Conservation (phyloP, 1,140 invertebrate genomes). For the Pogonus chalceus region DNA sequence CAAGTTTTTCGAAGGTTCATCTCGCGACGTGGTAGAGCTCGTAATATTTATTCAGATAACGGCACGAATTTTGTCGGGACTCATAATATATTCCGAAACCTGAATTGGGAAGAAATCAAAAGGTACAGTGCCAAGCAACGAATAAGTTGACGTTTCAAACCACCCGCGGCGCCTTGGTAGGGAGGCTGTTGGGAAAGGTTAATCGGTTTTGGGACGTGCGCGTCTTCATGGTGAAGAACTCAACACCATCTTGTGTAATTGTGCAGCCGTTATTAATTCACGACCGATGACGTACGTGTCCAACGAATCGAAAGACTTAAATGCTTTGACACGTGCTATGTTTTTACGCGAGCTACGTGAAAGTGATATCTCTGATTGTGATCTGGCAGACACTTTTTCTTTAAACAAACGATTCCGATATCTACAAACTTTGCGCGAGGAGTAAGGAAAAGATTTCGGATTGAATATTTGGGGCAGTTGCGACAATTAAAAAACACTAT, state of each 20-base stretch:
- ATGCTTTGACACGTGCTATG: too few species aligned
- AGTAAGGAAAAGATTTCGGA: not conserved
- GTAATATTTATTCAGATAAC: conserved; percentile 20
- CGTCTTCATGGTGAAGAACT: too few species aligned
- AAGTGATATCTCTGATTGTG: not conserved
- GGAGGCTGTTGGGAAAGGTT: too few species aligned
- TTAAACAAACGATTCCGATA: not conserved
- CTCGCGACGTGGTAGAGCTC: not conserved
- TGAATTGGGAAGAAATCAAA: not conserved
- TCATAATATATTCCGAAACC: conserved; percentile 18
- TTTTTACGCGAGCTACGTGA: not conserved
- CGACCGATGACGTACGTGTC: too few species aligned
- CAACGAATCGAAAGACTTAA: too few species aligned
- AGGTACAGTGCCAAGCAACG: not conserved
- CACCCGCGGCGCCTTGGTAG: not conserved
- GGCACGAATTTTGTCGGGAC: conserved; percentile 30
- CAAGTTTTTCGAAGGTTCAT: not conserved
- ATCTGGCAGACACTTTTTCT: not conserved
- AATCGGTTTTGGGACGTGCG: too few species aligned
- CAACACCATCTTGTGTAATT: too few species aligned
- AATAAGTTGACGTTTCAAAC: too few species aligned
- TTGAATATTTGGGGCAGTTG: too few species aligned
- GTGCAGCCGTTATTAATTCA: too few species aligned
- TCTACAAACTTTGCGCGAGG: not conserved
- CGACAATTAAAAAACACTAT: not conserved